phyloP scores from a whole-genome alignment of 2,888 invertebrate genomes.

The Ophioninae sp. region DNA sequence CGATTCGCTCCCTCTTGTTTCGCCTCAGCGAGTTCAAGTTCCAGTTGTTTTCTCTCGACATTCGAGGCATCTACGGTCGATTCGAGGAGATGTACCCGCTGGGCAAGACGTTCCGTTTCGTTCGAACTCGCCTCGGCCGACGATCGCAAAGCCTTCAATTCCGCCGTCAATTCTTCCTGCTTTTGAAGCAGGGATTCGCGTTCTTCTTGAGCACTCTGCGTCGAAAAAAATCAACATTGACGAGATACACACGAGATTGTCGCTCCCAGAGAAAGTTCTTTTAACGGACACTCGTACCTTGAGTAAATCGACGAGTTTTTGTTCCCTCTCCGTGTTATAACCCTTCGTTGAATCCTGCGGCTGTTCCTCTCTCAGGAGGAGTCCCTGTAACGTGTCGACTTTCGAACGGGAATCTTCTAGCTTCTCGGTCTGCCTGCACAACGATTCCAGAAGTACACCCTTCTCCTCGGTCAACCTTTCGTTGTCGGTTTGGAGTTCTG shows the following conservation, averaged over 20 bases:
- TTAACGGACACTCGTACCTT: slow-evolving; percentile 82
- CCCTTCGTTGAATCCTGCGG: slow-evolving; percentile 82
- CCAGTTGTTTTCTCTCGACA: slow-evolving; percentile 88
- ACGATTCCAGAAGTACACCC: slow-evolving; percentile 92
- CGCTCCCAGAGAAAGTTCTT: too few species aligned
- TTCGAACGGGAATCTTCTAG: slow-evolving; percentile 92
- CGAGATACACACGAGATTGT: neutral
- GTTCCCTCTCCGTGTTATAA: slow-evolving; percentile 88
- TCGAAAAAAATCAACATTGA: neutral
- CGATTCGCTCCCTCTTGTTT: slow-evolving; percentile 89
- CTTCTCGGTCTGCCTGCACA: slow-evolving; percentile 95
- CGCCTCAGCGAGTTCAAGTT: slow-evolving; percentile 87
- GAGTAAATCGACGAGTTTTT: slow-evolving; percentile 91
- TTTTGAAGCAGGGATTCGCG: slow-evolving; percentile 88
- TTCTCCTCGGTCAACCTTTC: slow-evolving; percentile 94
- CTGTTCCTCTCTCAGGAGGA: slow-evolving; percentile 87
- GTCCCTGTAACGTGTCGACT: slow-evolving; percentile 92
- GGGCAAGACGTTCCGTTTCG: slow-evolving; percentile 86
- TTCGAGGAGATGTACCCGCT: slow-evolving; percentile 88
- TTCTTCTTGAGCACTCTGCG: slow-evolving; percentile 89
- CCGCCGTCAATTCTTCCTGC: slow-evolving; percentile 89
- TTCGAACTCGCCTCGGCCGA: slow-evolving; percentile 84
- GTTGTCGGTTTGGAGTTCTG: slow-evolving; percentile 93
- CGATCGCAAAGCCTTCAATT: slow-evolving; percentile 86
- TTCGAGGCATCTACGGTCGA: slow-evolving; percentile 88